A percentile compares a stretch with the other conserved stretches of the same genome.
Conservation (phyloP, 2,113 vertebrate species). For the Emydura subglobosa region DNA sequence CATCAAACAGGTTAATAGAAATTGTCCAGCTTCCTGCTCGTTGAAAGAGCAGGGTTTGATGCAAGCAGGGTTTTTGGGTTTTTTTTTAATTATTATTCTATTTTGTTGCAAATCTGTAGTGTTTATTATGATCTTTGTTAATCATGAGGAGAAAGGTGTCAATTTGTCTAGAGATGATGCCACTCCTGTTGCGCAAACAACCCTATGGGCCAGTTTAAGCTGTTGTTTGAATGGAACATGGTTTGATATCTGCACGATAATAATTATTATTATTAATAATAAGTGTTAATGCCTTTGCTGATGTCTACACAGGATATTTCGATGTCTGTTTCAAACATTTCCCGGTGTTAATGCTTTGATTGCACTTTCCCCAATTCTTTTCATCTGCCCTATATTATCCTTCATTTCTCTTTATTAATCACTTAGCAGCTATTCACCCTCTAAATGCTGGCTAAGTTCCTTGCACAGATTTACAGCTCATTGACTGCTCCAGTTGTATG, state of each 20-base stretch:
- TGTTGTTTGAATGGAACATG: neutral
- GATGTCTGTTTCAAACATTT: neutral
- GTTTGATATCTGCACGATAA: neutral
- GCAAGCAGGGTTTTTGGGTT: neutral
- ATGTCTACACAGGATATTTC: neutral
- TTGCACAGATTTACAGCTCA: neutral
- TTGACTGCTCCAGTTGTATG: neutral
- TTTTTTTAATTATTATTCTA: rapidly evolving
- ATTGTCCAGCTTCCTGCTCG: neutral
- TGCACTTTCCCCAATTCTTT: rapidly evolving
- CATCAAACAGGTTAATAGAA: neutral
- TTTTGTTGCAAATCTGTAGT: neutral
- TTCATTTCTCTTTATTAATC: neutral
- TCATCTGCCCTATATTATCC: neutral
- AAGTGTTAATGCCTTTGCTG: neutral
- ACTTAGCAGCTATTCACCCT: neutral
- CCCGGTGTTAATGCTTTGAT: rapidly evolving
- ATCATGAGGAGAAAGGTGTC: neutral
- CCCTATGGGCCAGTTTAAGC: neutral
- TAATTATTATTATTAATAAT: slow-evolving; percentile 46
- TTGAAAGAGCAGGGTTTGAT: neutral
- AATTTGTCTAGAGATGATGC: neutral
- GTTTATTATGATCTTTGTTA: neutral
- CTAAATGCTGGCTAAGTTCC: neutral
- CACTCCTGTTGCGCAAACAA: neutral